phyloP scores from a whole-genome alignment of 2,113 vertebrate species.

The Tinamus guttatus region DNA sequence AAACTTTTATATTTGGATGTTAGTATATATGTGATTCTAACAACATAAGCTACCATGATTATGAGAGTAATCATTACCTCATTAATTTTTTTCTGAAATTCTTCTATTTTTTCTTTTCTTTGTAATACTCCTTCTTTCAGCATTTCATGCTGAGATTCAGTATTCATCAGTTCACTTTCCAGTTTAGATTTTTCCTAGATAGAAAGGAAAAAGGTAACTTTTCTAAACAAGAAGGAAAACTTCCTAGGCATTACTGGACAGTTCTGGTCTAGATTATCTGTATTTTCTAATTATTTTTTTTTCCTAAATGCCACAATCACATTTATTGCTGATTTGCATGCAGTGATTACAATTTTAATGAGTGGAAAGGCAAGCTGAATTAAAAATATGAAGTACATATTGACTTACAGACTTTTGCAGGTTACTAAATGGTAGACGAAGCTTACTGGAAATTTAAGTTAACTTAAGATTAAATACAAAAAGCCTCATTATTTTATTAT shows the following conservation, averaged over 20 bases:
- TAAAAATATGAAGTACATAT: not conserved
- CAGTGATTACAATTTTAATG: not conserved
- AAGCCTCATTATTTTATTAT: not conserved
- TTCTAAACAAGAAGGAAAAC: not conserved
- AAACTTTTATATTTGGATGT: not conserved
- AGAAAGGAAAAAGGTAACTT: not conserved
- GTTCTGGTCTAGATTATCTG: not conserved
- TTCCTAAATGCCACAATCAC: not conserved
- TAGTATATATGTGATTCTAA: not conserved
- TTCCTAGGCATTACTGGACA: not conserved
- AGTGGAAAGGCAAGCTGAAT: not conserved
- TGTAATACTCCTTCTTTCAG: conserved; percentile 77
- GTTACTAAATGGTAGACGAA: not conserved
- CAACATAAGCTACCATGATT: not conserved
- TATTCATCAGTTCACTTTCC: conserved; percentile 88
- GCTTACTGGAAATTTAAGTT: not conserved
- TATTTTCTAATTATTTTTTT: not conserved
- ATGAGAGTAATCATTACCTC: conserved; percentile 76
- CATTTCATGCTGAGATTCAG: conserved; percentile 81
- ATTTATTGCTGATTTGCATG: not conserved
- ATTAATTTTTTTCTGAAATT: conserved; percentile 80
- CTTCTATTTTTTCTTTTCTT: conserved; percentile 77
- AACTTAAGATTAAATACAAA: not conserved
- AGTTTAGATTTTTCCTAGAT: conserved; percentile 90
- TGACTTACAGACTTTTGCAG: not conserved